Base-by-base conservation (phyloP, 2,888 invertebrate genomes). In the Ashinkailepas kermadecensis region DNA sequence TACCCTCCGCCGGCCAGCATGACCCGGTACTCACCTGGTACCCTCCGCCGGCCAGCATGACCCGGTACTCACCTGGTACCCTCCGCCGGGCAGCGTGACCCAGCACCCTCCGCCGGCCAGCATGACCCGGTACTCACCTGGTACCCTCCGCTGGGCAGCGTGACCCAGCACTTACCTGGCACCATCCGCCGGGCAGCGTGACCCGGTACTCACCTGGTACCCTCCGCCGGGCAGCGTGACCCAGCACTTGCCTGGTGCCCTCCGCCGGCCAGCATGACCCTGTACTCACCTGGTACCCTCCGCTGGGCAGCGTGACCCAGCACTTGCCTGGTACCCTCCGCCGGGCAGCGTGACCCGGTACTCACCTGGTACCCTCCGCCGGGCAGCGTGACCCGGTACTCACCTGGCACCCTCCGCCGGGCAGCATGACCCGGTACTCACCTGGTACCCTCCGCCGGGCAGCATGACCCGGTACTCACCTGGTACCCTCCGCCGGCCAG, bases 181-280 rank as follows among this genome's bases (percentile, higher is more conserved):
- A 39, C 4, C 39, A 1, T 39, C 39, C 39, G 4, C 39, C 39
- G 39, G 4, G 39, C 39, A 39, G 39, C 2, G 4, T 39, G 39
- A 39, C 39, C 39, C 39, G 39, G 39, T 39, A 39, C 39, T 39
- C 39, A 39, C 39, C 39, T 39, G 39, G 39, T 39, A 39, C 23
- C 81, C 58, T 3, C 81, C 81, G 78, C 78, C 81, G 59, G 81
- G 81, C 54, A 81, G 62, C 70, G 13, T 21, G n/a, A 25, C n/a
- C 25, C 59, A 1, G 62, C 78, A 81, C 6, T 39, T 58, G 13
- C 81, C 81, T 4, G 39, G 39, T 39, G 4, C 4, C 39, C 39
- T 39, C 39, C 39, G 4, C 39, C 39, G 39, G 4, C 2, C 39
- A 39, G 39, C 2, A 39, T 39, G 39, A 39, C 39, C 39, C 39